These are phyloP conservation scores for Cylas formicarius DNA, from an alignment of 1,140 invertebrate species.

Conservation along the genomic window DNA sequence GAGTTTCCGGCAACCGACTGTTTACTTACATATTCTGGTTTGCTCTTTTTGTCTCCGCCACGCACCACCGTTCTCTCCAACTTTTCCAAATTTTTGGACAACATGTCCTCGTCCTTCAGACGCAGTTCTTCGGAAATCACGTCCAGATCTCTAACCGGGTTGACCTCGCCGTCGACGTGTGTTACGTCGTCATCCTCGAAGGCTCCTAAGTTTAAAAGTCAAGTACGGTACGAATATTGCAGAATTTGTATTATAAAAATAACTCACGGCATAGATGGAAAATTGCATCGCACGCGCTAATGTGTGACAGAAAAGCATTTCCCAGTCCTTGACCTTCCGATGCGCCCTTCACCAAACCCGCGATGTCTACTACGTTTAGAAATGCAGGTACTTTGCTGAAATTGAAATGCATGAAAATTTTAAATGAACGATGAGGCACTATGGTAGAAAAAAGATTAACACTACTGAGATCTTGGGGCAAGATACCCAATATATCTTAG, in stretches of 20 bases:
- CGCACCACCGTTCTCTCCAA: slow-evolving; percentile 81
- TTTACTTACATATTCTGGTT: slow-evolving; percentile 87
- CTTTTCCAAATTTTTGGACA: slow-evolving; percentile 75
- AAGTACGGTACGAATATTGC: background rate
- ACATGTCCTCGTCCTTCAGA: slow-evolving; percentile 87
- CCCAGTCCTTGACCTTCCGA: slow-evolving; percentile 96
- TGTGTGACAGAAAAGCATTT: slow-evolving; percentile 97
- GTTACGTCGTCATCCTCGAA: slow-evolving; percentile 98
- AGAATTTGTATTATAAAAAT: slow-evolving; percentile 1
- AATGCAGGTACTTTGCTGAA: slow-evolving; percentile 94
- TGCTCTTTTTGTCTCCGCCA: slow-evolving; percentile 91
- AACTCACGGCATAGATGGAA: slow-evolving; percentile 94
- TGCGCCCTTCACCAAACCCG: slow-evolving; percentile 95
- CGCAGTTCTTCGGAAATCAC: slow-evolving; percentile 94
- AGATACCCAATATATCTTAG: too few species aligned
- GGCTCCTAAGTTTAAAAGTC: slow-evolving; percentile 60
- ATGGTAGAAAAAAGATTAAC: slow-evolving; percentile 1
- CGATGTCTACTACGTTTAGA: slow-evolving; percentile 96
- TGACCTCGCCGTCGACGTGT: slow-evolving; percentile 96
- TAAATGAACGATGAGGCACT: too few species aligned
- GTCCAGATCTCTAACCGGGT: slow-evolving; percentile 92
- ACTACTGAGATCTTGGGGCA: too few species aligned
- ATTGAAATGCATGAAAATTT: too few species aligned
- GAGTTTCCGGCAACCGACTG: too few species aligned
- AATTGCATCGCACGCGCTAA: slow-evolving; percentile 97